Conservation (phyloP, 1,140 invertebrate species). For the Sycobia sp. region DNA sequence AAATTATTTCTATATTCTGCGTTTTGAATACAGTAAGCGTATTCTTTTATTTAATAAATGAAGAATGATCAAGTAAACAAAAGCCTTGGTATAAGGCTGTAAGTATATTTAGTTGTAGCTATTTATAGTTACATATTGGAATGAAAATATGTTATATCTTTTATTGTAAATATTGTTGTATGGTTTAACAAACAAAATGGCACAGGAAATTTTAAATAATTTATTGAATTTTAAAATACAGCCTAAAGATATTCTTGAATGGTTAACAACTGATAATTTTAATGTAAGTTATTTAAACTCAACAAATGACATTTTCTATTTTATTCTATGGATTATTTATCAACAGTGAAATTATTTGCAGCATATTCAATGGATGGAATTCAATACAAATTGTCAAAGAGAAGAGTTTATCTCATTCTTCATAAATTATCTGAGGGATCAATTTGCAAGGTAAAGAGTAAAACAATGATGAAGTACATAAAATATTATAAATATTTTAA, state of each 20-base stretch:
- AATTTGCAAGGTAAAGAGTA: slow-evolving; percentile 38
- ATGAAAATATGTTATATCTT: no score
- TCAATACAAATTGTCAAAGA: slow-evolving; percentile 33
- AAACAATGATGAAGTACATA: neutral
- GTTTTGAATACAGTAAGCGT: no score
- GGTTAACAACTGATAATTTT: slow-evolving; percentile 41
- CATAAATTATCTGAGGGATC: slow-evolving; percentile 38
- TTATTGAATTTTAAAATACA: slow-evolving; percentile 38
- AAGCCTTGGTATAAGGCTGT: neutral
- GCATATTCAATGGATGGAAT: slow-evolving; percentile 27
- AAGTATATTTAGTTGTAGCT: neutral
- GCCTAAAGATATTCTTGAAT: slow-evolving; percentile 38
- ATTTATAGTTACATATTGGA: neutral
- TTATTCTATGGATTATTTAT: slow-evolving; percentile 4
- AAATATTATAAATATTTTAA: slow-evolving; percentile 5
- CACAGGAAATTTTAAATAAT: slow-evolving; percentile 37
- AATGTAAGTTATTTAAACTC: slow-evolving; percentile 12
- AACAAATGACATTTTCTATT: neutral
- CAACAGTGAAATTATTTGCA: slow-evolving; percentile 26
- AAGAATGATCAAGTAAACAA: neutral
- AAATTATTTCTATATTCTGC: no score
- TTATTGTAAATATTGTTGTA: no score
- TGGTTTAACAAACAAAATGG: slow-evolving; percentile 33
- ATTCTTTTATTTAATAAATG: slow-evolving; percentile 7
- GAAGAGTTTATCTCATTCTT: slow-evolving; percentile 39